phyloP scores from a whole-genome alignment of 2,888 invertebrate genomes.

The Oscheius sp. region DNA sequence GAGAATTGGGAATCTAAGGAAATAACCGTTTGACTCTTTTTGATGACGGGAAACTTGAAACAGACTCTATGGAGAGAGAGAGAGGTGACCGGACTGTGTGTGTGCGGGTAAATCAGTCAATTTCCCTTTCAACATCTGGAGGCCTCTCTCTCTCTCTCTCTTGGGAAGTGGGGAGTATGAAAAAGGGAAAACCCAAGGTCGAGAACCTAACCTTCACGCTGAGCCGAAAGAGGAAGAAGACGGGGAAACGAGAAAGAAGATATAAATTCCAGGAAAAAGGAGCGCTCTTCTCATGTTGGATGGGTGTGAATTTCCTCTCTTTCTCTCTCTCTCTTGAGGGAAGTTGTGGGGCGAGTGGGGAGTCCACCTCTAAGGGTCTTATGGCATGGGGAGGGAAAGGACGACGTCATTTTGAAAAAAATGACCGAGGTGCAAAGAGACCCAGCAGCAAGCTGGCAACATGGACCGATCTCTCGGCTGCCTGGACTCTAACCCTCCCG shows the following conservation, averaged over 20 bases:
- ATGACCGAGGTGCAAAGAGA: background rate
- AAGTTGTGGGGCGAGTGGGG: background rate
- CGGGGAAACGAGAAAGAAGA: background rate
- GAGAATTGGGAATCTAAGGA: constrained; percentile 10
- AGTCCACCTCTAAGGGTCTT: too few relatives aligned
- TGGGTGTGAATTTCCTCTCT: too few relatives aligned
- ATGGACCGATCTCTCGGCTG: background rate
- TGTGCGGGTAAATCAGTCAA: background rate
- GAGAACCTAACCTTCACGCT: too few relatives aligned
- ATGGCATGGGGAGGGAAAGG: background rate
- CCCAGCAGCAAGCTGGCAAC: constrained; percentile 13
- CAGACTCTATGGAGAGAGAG: background rate
- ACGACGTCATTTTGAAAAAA: background rate
- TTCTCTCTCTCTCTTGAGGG: background rate
- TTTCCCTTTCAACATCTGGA: too few relatives aligned
- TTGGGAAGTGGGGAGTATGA: background rate
- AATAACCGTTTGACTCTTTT: background rate
- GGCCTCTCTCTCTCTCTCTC: background rate
- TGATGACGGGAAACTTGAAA: background rate
- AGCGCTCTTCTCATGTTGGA: background rate
- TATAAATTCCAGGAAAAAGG: background rate
- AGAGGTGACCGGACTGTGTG: background rate
- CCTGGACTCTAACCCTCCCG: constrained; percentile 17
- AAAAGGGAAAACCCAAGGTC: background rate
- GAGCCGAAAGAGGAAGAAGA: background rate